Evolutionary conservation across 1,140 invertebrate genomes (phyloP).

Genomic region (Archegozetes longisetosus): DNA sequence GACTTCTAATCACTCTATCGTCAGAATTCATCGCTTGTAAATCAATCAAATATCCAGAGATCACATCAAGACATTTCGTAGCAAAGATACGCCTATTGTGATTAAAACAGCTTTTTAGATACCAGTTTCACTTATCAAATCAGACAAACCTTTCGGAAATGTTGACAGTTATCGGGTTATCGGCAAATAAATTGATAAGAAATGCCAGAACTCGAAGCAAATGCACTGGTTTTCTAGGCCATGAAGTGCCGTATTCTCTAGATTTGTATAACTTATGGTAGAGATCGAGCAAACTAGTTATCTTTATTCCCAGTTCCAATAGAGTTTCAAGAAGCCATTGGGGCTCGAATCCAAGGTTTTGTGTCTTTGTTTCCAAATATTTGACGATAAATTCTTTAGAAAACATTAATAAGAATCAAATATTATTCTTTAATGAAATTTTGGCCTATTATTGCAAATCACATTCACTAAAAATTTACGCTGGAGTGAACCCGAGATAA

Average conservation of each 20-base stretch:
- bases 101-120: constrained; percentile 16
- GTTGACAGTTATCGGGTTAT: constrained; percentile 23
- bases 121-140: constrained; percentile 7
- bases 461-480: not conserved
- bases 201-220: constrained; percentile 26
- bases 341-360: constrained; percentile 24
- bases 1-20: constrained; percentile 21
- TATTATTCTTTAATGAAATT: too few relatives aligned
- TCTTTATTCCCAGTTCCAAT: constrained; percentile 29
- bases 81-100: constrained; percentile 26
- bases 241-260: constrained; percentile 28
- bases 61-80: constrained; percentile 27
- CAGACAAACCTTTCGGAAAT: constrained; percentile 26
- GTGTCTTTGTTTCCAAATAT: constrained; percentile 28
- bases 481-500: too few relatives aligned
- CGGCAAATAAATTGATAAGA: constrained; percentile 25
- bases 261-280: constrained; percentile 34
- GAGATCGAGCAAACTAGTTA: constrained; percentile 31
- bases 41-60: constrained; percentile 31
- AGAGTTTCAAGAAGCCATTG: constrained; percentile 32
- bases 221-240: constrained; percentile 27
- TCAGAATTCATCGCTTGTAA: constrained; percentile 27
- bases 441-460: not conserved
- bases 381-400: constrained; percentile 33
- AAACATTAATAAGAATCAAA: constrained; percentile 11